Base-by-base conservation (phyloP, 2,888 invertebrate genomes). In the Autographa pulchrina region DNA sequence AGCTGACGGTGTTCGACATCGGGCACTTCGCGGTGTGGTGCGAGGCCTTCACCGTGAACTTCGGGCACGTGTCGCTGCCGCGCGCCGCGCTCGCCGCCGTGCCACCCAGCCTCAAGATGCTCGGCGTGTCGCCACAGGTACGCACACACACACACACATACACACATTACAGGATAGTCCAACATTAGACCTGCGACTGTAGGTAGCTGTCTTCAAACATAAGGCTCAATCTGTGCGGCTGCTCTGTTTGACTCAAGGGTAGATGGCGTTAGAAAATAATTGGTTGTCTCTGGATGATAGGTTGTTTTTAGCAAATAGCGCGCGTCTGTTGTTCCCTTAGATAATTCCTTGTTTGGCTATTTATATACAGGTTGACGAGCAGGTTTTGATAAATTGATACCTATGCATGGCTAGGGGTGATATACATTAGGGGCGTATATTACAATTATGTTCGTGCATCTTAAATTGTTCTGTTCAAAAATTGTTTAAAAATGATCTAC, bases 11-110 rank as follows among this genome's bases (percentile, higher is more conserved):
- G 63, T 98, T 98, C 91, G 98, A 99, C 93, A 98, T 99, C 89
- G 99, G 98, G 1, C 98, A 98, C 96, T 98, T 99, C 92, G 98
- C 98, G 32, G 97, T 99, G 75, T 99, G 99, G 98, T 99, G 99
- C 91, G 98, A 98, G 92, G 98, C 98, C 8, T 99, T 98, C 96
- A 97, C 98, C 60, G 98, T 99, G 62, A 98, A 99, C 96, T 99
- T 99, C 91, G 99, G 98, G 0, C 98, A 99, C 94, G 97, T 99
- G 63, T 91, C 96, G 80, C 96, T 99, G 77, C 98, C 98, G 0
- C 96, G 96, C 78, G 95, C 94, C 68, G 78, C 84, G 69, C 90
- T 96, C 72, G 94, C 98, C 77, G 98, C 98, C 95, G 97, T 99
- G 62, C 99, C 99, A 58, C 99, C 99, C 65, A 98, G 98, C 59